Evolutionary conservation across 2,888 invertebrate genomes (phyloP).

Genomic region (Dysmachus trigonus): DNA sequence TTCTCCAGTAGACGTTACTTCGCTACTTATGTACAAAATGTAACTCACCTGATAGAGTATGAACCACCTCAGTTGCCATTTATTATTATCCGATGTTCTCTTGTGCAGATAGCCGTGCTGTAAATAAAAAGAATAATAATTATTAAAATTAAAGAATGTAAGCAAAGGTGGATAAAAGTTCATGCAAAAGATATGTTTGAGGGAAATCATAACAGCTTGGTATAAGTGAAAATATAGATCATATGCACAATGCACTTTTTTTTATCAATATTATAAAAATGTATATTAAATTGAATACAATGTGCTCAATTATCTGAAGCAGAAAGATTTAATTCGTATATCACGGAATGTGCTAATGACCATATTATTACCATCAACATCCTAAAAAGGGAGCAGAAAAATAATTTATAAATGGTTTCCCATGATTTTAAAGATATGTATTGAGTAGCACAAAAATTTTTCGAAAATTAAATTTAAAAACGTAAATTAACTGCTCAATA

Average conservation of each 20-base stretch:
- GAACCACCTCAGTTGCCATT: slow-evolving; percentile 89
- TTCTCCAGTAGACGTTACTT: neutral
- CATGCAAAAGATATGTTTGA: neutral
- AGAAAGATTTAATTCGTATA: neutral
- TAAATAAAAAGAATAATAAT: slow-evolving; percentile 51
- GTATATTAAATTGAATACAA: neutral
- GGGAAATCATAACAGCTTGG: neutral
- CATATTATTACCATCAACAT: neutral
- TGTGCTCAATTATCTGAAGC: neutral
- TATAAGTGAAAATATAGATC: neutral
- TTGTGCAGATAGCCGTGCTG: slow-evolving; percentile 86
- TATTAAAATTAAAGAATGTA: neutral
- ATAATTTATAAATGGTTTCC: neutral
- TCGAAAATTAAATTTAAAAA: too few species aligned
- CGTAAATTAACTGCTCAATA: neutral
- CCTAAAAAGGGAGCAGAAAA: neutral
- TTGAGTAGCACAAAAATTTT: neutral
- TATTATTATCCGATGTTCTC: slow-evolving; percentile 82
- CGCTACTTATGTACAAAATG: neutral
- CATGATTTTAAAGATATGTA: neutral
- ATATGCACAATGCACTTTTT: neutral
- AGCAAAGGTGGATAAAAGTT: neutral
- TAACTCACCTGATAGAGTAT: slow-evolving; percentile 78
- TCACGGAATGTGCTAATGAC: neutral
- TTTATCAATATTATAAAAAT: neutral